Percentiles rank a stretch among this genome's conserved stretches.
Conservation (phyloP, 2,797 vertebrate species). For the Huso huso region DNA sequence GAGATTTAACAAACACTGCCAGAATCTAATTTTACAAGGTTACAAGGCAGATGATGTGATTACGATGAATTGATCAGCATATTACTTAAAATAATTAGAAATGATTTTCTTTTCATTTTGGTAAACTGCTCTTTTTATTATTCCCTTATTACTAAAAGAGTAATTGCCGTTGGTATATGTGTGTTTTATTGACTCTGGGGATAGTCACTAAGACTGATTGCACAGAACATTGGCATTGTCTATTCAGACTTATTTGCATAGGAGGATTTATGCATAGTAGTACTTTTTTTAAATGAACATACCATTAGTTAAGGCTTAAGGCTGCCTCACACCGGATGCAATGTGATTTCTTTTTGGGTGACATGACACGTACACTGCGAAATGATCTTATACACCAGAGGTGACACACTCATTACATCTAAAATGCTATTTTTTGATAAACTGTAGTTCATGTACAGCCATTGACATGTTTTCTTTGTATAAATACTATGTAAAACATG, state of each 20-base stretch:
- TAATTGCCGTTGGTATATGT: slow-evolving; percentile 50
- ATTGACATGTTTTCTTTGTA: too few species aligned
- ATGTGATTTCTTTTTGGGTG: too few species aligned
- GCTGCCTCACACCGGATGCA: too few species aligned
- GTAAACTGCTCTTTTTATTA: slow-evolving; percentile 44
- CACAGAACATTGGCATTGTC: too few species aligned
- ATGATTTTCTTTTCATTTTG: slow-evolving; percentile 71
- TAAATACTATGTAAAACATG: too few species aligned
- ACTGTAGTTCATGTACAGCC: too few species aligned
- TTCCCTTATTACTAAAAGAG: slow-evolving; percentile 39
- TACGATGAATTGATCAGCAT: slow-evolving; percentile 90
- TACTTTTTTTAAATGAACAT: neutral
- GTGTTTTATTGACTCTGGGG: slow-evolving; percentile 20
- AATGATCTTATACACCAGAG: too few species aligned
- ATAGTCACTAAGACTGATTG: slow-evolving; percentile 1
- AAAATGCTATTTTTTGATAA: too few species aligned
- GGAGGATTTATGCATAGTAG: neutral
- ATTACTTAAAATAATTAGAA: slow-evolving; percentile 92
- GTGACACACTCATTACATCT: too few species aligned
- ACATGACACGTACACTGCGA: too few species aligned
- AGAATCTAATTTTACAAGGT: slow-evolving; percentile 76
- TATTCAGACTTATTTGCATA: too few species aligned
- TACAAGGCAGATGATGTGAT: slow-evolving; percentile 81
- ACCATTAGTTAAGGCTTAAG: too few species aligned
- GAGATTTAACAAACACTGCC: slow-evolving; percentile 78